Evolutionary conservation across 1,140 invertebrate genomes (phyloP), one percentile per base, ranked within the genome.

Genomic region (Neomicropteryx cornuta): DNA sequence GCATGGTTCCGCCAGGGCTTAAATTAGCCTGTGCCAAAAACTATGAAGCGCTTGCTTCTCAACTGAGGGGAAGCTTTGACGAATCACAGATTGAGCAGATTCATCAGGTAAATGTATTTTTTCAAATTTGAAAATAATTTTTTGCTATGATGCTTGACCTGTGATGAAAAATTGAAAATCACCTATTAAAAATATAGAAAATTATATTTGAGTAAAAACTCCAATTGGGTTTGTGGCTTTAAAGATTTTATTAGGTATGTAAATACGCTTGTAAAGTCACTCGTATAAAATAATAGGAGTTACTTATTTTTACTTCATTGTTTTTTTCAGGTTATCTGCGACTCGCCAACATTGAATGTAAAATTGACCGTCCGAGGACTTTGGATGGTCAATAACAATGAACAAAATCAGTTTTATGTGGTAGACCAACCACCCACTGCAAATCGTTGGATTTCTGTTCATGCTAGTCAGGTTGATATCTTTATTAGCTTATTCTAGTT

Each of bases 321-420:
- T 6, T 19, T 36, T 45, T 46, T 44, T 2, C 49, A 77, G 70
- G 72, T 73, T 1, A 67, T 81, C 14, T 72, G 70, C 50, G 68
- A 76, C 22, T 52, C 82, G 46, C 81, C 81, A 0, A 68, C 73
- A 18, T 45, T 83, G n/a, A 60, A 58, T 8, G 39, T 83, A 20
- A 64, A 69, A 35, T 41, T 82, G 8, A 58, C 48, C 1, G 50
- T 82, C 2, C 66, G 72, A 52, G 69, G 68, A 16, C 50, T 66
- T 5, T 77, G 57, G 62, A 60, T 66, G 46, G 71, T 67, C 35
- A 36, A 42, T 38, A 55, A 74, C 42, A 49, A 50, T 16, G 65
- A 70, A 43, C 56, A 70, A 43, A 59, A 70, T 34, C 68, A 55
- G 27, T n/a, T n/a, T n/a, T n/a, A n/a, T n/a, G 38, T 44, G 0